phyloP scores from a whole-genome alignment of 2,797 vertebrate genomes.

The Aselliscus stoliczkanus region DNA sequence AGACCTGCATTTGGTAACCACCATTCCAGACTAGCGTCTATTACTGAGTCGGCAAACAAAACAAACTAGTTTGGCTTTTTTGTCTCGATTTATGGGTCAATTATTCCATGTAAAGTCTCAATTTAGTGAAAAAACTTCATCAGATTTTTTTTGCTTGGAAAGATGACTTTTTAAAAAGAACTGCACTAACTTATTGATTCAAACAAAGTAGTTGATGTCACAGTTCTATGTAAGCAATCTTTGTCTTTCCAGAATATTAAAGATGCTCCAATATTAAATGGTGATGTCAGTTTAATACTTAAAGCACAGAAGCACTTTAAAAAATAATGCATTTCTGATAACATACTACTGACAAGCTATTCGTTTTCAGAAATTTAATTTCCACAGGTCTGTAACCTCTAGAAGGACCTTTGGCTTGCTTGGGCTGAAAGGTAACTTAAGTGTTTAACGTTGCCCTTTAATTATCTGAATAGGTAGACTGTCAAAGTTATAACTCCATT shows the following conservation, averaged over 20 bases:
- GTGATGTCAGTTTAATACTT: neutral
- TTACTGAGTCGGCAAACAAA: neutral
- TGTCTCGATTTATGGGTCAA: neutral
- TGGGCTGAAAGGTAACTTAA: neutral
- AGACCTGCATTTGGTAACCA: neutral
- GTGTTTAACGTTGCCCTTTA: conserved; percentile 10
- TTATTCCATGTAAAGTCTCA: neutral
- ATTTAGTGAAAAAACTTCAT: neutral
- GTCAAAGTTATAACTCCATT: neutral
- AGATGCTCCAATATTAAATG: neutral
- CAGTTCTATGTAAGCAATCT: neutral
- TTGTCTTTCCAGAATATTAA: neutral
- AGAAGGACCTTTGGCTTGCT: neutral
- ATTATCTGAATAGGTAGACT: neutral
- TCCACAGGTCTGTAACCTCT: neutral
- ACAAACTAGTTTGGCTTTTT: neutral
- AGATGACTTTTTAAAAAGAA: neutral
- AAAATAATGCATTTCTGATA: neutral
- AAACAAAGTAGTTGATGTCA: neutral
- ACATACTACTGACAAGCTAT: neutral
- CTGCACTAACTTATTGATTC: neutral
- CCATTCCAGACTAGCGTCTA: neutral
- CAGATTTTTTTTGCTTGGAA: neutral
- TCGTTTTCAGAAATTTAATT: neutral
- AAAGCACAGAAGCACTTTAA: neutral